Conservation (phyloP, 64 coral and sea anemone genomes). For the Acropora yongei region DNA sequence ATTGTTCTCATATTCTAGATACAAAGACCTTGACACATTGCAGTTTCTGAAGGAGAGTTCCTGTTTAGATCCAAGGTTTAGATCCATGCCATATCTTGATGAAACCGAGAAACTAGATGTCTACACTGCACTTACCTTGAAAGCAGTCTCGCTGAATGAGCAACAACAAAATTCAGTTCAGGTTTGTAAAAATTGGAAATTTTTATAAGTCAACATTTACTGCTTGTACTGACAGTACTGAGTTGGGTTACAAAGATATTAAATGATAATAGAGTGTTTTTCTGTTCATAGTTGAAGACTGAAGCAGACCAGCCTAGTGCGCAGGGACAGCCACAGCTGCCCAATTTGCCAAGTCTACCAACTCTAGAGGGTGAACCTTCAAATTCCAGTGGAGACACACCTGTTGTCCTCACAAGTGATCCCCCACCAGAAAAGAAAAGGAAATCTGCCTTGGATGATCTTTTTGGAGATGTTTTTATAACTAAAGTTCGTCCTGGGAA, state of each 20-base stretch:
- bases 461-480: no score
- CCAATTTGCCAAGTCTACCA: slow-evolving; percentile 31
- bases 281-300: slow-evolving; percentile 32
- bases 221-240: slow-evolving; percentile 21
- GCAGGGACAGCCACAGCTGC: slow-evolving; percentile 28
- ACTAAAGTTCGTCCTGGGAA: no score
- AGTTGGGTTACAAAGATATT: slow-evolving; percentile 20
- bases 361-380: slow-evolving; percentile 20
- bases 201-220: slow-evolving; percentile 19
- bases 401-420: slow-evolving; percentile 44
- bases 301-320: slow-evolving; percentile 1
- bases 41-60: slow-evolving; percentile 36
- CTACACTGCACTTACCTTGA: slow-evolving; percentile 47
- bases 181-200: slow-evolving; percentile 38
- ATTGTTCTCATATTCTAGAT: slow-evolving; percentile 8
- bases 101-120: slow-evolving; percentile 24
- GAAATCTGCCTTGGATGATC: no score
- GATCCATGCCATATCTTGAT: slow-evolving; percentile 30
- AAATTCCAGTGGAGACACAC: slow-evolving; percentile 25
- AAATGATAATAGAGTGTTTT: slow-evolving; percentile 27
- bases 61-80: slow-evolving; percentile 27
- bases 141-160: slow-evolving; percentile 31
- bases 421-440: no score
- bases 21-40: slow-evolving; percentile 6
- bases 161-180: slow-evolving; percentile 29